A percentile compares a stretch with the other conserved stretches of the same genome.
Conservation (phyloP, 2,888 invertebrate genomes). For the Diaprepes abbreviatus region DNA sequence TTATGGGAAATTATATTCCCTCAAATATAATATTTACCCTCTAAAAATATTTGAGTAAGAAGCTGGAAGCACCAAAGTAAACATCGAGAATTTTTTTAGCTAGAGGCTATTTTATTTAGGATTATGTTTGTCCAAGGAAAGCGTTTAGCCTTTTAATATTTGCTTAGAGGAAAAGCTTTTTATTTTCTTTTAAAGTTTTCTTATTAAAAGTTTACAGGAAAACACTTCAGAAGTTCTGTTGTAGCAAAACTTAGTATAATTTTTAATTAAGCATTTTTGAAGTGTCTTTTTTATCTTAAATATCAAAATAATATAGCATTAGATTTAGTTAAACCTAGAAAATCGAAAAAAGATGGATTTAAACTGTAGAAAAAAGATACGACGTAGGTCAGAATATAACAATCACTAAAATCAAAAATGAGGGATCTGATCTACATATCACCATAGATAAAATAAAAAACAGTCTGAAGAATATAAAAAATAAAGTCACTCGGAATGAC, state of each 20-base stretch:
- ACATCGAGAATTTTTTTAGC: not conserved
- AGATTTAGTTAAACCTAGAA: too few relatives aligned
- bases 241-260: not conserved
- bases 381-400: too few relatives aligned
- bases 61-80: not conserved
- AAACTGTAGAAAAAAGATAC: too few relatives aligned
- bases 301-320: constrained; percentile 2
- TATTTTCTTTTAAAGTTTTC: constrained; percentile 10
- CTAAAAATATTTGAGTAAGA: not conserved
- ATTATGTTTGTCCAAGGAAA: not conserved
- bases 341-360: too few relatives aligned
- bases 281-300: not conserved
- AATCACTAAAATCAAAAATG: too few relatives aligned
- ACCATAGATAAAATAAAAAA: too few relatives aligned
- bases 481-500: too few relatives aligned
- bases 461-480: too few relatives aligned
- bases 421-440: too few relatives aligned
- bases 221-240: not conserved
- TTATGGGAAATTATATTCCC: not conserved
- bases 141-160: constrained; percentile 9
- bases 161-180: not conserved
- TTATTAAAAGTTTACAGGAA: not conserved
- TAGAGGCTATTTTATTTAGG: not conserved
- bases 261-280: not conserved
- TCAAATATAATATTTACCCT: not conserved